A percentile compares a stretch with the other conserved stretches of the same genome.
Evolutionary conservation across 2,113 vertebrate genomes (phyloP).

Genomic region (Euleptes europaea): DNA sequence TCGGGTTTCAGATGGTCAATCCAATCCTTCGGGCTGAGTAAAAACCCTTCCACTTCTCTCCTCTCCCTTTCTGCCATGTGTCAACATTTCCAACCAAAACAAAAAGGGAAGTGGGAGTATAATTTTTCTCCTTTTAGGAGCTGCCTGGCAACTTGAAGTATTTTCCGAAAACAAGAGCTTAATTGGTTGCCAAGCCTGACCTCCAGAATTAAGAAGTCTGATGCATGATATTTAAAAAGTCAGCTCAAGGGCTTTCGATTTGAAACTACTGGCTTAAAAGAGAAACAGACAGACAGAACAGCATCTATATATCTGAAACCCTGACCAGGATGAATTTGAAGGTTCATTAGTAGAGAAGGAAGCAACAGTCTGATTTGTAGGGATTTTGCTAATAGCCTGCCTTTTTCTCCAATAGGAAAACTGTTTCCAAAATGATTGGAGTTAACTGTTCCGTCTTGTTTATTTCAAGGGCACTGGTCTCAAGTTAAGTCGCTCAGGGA

Average conservation of each 20-base stretch:
- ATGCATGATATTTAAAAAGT: background rate
- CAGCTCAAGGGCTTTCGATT: background rate
- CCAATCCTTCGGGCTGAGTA: background rate
- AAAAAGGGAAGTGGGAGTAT: slow-evolving; percentile 10
- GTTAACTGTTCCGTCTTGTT: background rate
- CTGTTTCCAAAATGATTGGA: no score
- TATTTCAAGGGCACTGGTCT: no score
- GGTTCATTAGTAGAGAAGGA: background rate
- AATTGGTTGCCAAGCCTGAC: background rate
- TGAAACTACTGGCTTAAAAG: background rate
- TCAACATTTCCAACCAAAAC: slow-evolving; percentile 63
- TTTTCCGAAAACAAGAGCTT: background rate
- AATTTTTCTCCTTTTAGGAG: background rate
- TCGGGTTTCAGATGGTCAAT: background rate
- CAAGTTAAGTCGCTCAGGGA: background rate
- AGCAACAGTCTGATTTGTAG: background rate
- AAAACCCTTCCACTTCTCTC: background rate
- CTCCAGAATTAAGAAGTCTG: background rate
- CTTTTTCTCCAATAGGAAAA: background rate
- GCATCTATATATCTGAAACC: background rate
- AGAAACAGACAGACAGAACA: background rate
- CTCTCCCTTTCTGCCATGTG: slow-evolving; percentile 48
- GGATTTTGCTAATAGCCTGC: background rate
- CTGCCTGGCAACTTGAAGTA: slow-evolving; percentile 6
- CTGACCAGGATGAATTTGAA: background rate